Percentiles rank a stretch among this genome's conserved stretches.
Evolutionary conservation across 1,140 invertebrate genomes (phyloP).

Genomic region (Bombus balteatus): DNA sequence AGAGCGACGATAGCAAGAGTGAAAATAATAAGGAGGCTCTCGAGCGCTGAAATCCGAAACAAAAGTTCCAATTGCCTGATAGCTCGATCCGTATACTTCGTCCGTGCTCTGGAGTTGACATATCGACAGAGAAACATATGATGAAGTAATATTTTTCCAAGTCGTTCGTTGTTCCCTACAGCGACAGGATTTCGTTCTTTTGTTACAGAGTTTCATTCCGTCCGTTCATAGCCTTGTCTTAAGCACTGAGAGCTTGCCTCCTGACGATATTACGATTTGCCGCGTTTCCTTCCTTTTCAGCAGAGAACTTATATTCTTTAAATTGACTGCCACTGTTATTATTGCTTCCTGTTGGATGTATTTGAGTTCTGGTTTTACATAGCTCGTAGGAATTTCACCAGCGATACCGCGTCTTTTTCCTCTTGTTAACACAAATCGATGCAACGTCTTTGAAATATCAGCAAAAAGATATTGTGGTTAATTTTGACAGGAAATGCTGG

Average conservation of each 20-base stretch:
- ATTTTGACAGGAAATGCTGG: no score
- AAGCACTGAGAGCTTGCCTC: slow-evolving; percentile 17
- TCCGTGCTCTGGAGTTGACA: slow-evolving; percentile 58
- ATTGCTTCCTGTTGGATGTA: slow-evolving; percentile 6
- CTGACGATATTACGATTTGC: slow-evolving; percentile 31
- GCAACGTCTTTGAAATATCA: no score
- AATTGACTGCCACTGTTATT: slow-evolving; percentile 33
- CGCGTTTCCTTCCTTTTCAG: neutral
- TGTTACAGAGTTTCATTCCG: slow-evolving; percentile 21
- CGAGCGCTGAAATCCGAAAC: slow-evolving; percentile 26
- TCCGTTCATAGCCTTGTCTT: slow-evolving; percentile 25
- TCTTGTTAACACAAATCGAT: neutral
- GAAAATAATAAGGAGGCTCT: slow-evolving; percentile 16
- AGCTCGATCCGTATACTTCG: slow-evolving; percentile 35
- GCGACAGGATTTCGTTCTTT: slow-evolving; percentile 43
- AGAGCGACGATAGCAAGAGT: neutral
- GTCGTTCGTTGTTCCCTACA: slow-evolving; percentile 32
- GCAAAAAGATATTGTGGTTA: no score
- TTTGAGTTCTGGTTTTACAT: neutral
- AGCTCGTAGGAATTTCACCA: neutral
- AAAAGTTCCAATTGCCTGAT: slow-evolving; percentile 30
- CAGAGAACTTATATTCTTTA: slow-evolving; percentile 21
- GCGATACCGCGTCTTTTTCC: neutral
- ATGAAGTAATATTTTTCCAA: slow-evolving; percentile 67
- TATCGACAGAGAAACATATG: slow-evolving; percentile 70